These are phyloP conservation scores for Pleuronectes platessa DNA, from an alignment of 2,113 vertebrate genomes.

Conservation along the genomic window DNA sequence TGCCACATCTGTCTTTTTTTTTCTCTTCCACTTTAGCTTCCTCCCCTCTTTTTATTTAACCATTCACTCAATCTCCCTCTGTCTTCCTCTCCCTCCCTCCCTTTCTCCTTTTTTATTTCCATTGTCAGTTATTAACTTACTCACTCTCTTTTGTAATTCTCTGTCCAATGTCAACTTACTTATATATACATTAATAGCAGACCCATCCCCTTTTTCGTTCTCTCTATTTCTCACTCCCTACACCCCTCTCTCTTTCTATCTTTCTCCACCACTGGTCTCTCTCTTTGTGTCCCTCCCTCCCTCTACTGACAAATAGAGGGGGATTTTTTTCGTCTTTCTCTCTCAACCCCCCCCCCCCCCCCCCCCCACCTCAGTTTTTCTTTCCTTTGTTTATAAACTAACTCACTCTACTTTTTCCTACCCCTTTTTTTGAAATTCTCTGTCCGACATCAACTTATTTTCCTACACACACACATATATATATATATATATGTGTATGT, in stretches of 20 bases:
- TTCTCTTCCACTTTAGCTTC: constrained; percentile 43
- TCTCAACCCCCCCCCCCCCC: too few relatives aligned
- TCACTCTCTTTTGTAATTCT: constrained; percentile 44
- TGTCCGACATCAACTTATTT: background rate
- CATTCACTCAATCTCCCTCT: constrained; percentile 53
- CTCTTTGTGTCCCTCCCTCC: too few relatives aligned
- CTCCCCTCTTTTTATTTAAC: constrained; percentile 38
- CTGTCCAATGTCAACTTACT: constrained; percentile 25
- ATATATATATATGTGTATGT: too few relatives aligned
- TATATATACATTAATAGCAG: constrained; percentile 4
- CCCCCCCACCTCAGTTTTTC: too few relatives aligned
- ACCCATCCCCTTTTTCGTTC: too few relatives aligned
- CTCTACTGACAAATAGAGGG: too few relatives aligned
- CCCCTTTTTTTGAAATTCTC: constrained; percentile 4
- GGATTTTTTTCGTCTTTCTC: too few relatives aligned
- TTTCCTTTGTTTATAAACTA: too few relatives aligned
- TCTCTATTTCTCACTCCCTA: too few relatives aligned
- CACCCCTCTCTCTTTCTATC: too few relatives aligned
- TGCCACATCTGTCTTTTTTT: constrained; percentile 71
- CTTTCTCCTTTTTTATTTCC: constrained; percentile 37
- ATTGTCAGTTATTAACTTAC: constrained; percentile 56
- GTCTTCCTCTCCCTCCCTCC: constrained; percentile 8
- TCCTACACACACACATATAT: too few relatives aligned
- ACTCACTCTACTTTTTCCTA: constrained; percentile 6
- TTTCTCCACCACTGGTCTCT: too few relatives aligned